Base-by-base conservation (phyloP, 1,140 invertebrate genomes). In the Drosophila murphyi region DNA sequence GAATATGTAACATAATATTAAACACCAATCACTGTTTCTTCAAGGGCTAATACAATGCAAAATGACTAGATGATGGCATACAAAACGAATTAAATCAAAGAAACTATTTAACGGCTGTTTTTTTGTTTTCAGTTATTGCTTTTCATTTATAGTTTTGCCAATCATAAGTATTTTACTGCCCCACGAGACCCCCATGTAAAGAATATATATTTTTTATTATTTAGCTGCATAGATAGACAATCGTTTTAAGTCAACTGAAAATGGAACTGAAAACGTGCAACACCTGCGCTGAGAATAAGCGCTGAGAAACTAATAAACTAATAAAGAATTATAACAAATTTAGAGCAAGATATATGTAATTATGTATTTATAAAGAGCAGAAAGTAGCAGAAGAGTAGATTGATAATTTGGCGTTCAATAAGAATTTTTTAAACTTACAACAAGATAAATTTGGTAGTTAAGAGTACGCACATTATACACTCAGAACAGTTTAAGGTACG, bases 21-120 rank as follows among this genome's bases (percentile, higher is more conserved):
- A 88, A 89, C 83, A 88, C 83, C 83, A 88, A 88, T 89, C 80
- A 88, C 85, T 83, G 85, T 78, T 83, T 85, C 80, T 88, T 83
- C 80, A 88, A 89, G 76, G 85, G 77, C 83, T 88, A 88, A 89
- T 89, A 82, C 59, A 83, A 83, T 67, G 80, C 80, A 88, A 89
- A 82, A 80, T 69, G 64, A 76, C 68, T 80, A 82, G 62, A 80
- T 82, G 75, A 86, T 87, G 80, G 68, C 85, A 87, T 80, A 88
- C 82, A 79, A 77, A 87, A 76, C 34, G 57, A 82, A 62, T 60
- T 20, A 37, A 64, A 60, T 20, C 10, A 65, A 45, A 71, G 31
- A 31, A 55, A 67, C 65, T 62, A 70, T 12, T 41, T 8, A 48
- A 67, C 67, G 41, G 60, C 35, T 10, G 3, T 54, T 52, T 12